phyloP scores from a whole-genome alignment of 2,797 vertebrate genomes.

The Naso thynnoides region DNA sequence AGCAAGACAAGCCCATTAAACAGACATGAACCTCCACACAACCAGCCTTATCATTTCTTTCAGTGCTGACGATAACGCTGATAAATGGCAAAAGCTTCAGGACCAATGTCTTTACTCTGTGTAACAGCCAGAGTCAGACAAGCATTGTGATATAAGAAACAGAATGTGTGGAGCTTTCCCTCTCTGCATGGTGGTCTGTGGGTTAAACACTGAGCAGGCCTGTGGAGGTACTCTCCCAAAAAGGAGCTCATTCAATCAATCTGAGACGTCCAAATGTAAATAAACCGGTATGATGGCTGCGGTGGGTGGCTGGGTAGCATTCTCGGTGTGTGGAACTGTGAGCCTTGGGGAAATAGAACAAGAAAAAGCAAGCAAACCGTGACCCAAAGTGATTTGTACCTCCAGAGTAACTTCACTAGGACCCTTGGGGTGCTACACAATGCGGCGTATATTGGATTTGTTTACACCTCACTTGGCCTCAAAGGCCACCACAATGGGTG shows the following conservation, averaged over 20 bases:
- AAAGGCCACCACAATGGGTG: conserved; percentile 79
- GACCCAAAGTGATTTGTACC: conserved; percentile 78
- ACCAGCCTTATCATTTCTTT: conserved; percentile 5
- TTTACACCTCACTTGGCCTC: conserved; percentile 85
- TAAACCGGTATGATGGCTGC: conserved; percentile 70
- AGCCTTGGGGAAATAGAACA: conserved; percentile 64
- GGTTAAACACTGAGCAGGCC: conserved; percentile 75
- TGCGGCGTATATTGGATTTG: conserved; percentile 84
- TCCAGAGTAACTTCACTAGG: conserved; percentile 75
- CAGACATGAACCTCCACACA: neutral
- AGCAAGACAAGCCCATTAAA: neutral
- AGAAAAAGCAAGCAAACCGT: conserved; percentile 80
- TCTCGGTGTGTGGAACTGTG: conserved; percentile 24
- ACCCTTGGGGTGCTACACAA: conserved; percentile 77
- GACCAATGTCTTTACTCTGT: conserved; percentile 22
- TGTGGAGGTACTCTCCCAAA: conserved; percentile 60
- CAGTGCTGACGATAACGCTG: conserved; percentile 25
- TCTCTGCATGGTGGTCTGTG: conserved; percentile 70
- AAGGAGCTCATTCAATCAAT: conserved; percentile 78
- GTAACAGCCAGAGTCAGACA: conserved; percentile 14
- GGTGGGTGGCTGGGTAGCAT: conserved; percentile 52
- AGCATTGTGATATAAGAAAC: conserved; percentile 42
- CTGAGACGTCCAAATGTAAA: conserved; percentile 74
- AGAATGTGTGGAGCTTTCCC: conserved; percentile 42
- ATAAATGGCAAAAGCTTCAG: conserved; percentile 26